Base-by-base conservation (phyloP, 2,113 vertebrate genomes). In the Irena cyanogastra region DNA sequence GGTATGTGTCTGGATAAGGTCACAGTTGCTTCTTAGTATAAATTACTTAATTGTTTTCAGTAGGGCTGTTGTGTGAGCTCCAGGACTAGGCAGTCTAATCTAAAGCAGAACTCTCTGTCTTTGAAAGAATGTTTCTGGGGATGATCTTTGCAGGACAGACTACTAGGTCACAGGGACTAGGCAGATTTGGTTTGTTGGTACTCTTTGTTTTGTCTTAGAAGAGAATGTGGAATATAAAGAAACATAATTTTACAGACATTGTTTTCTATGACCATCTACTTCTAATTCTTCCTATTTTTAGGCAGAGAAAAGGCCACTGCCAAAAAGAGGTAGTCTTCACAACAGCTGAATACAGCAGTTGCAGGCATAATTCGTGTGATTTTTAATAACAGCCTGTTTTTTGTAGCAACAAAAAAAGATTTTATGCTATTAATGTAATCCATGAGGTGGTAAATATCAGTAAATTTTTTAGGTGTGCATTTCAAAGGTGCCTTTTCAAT, bases 41-140 rank as follows among this genome's bases (percentile, higher is more conserved):
- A 94, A 90, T 93, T 94, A 94, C 78, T 95, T 95, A 90, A 90
- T 85, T 97, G 87, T 78, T 97, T 95, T 96, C 76, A 84, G 70
- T 91, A 91, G 57, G 59, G 30, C 83, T 97, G 80, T 81, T 93
- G 72, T 52, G 83, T 47, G 83, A 91, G 87, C 87, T 88, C 63
- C 75, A 87, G 79, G 68, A 83, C 39, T 68, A n/a, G 23, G 52
- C 85, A 71, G 75, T 78, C 53, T 94, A 96, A 95, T 89, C 76
- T 65, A 91, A 97, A 91, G 78, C 91, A 96, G 94, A 95, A 74
- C 88, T 83, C 47, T 83, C 65, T 0, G 6, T 59, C 76, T 93
- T 64, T 3, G 7, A 83, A 95, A 61, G 71, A 93, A 83, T 66
- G 44, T 82, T 96, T 85, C 70, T 57, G 87, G 60, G 49, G 56